These are phyloP conservation scores for Dromaius novaehollandiae DNA, from an alignment of 2,113 vertebrate genomes.

Conservation along the genomic window DNA sequence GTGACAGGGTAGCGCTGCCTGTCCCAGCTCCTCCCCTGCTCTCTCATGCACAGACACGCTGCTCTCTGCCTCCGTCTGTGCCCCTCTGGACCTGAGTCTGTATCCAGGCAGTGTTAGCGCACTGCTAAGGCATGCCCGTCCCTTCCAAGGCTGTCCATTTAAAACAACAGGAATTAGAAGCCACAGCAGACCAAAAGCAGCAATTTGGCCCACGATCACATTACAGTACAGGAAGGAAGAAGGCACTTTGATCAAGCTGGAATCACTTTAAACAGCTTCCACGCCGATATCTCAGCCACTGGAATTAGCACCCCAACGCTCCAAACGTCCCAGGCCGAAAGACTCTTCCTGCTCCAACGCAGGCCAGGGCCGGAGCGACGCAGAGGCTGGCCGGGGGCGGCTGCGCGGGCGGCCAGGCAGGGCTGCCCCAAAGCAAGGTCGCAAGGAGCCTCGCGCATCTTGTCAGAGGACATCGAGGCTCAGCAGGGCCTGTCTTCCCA, in stretches of 20 bases:
- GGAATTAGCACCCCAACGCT: conserved; percentile 64
- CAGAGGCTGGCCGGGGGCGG: rapidly evolving
- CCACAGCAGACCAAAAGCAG: conserved; percentile 63
- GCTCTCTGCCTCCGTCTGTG: not conserved
- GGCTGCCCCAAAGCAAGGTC: not conserved
- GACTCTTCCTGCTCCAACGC: conserved; percentile 57
- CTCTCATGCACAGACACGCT: not conserved
- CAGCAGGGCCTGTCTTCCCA: not conserved
- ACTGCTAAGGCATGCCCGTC: not conserved
- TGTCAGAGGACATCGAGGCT: not conserved
- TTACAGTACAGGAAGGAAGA: conserved; percentile 81
- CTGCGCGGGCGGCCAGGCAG: rapidly evolving
- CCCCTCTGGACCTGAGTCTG: rapidly evolving
- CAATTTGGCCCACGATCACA: not conserved
- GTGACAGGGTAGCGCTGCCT: not conserved
- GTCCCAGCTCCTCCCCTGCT: not conserved
- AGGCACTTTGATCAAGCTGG: conserved; percentile 60
- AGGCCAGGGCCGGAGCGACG: rapidly evolving
- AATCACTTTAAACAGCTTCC: conserved; percentile 52
- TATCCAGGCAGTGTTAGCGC: not conserved
- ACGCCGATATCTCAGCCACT: conserved; percentile 40
- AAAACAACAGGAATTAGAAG: conserved; percentile 73
- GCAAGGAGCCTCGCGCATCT: not conserved
- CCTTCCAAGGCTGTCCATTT: conserved; percentile 44
- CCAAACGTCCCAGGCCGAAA: conserved; percentile 47